Percentiles rank a stretch among this genome's conserved stretches.
Evolutionary conservation across 1,140 invertebrate genomes (phyloP).

Genomic region (Caenorhabditis tropicalis): DNA sequence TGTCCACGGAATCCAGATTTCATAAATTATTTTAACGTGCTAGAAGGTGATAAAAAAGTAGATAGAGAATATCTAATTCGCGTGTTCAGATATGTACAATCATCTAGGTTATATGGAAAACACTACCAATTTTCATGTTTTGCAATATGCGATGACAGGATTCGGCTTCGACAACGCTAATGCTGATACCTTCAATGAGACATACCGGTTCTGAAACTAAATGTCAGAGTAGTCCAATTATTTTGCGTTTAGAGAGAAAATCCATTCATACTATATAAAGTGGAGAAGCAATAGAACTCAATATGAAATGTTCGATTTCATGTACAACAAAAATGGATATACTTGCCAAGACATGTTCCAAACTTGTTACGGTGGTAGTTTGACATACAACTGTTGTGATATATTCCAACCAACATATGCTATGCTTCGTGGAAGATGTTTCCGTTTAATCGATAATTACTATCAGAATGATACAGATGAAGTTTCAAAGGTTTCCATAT

Average conservation of each 20-base stretch:
- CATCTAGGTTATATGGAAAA: constrained; percentile 27
- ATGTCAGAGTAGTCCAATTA: neutral
- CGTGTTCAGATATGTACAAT: constrained; percentile 28
- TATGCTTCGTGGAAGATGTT: constrained; percentile 50
- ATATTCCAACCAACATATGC: constrained; percentile 51
- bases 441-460: constrained; percentile 26
- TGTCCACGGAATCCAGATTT: constrained; percentile 37
- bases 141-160: constrained; percentile 28
- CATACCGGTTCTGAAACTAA: neutral
- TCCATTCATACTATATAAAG: neutral
- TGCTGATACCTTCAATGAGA: constrained; percentile 1
- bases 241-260: neutral
- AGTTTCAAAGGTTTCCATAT: constrained; percentile 23
- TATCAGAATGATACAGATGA: constrained; percentile 50
- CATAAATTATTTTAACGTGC: neutral
- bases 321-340: constrained; percentile 45
- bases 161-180: constrained; percentile 16
- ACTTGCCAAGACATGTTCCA: constrained; percentile 32
- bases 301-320: constrained; percentile 50
- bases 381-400: constrained; percentile 32
- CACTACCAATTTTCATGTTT: neutral
- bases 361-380: constrained; percentile 33
- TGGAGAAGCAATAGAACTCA: neutral
- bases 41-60: neutral
- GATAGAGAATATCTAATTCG: neutral